A percentile compares a stretch with the other conserved stretches of the same genome.
These are phyloP conservation scores for Thalpophila matura DNA, from an alignment of 2,888 invertebrate species.

Conservation along the genomic window DNA sequence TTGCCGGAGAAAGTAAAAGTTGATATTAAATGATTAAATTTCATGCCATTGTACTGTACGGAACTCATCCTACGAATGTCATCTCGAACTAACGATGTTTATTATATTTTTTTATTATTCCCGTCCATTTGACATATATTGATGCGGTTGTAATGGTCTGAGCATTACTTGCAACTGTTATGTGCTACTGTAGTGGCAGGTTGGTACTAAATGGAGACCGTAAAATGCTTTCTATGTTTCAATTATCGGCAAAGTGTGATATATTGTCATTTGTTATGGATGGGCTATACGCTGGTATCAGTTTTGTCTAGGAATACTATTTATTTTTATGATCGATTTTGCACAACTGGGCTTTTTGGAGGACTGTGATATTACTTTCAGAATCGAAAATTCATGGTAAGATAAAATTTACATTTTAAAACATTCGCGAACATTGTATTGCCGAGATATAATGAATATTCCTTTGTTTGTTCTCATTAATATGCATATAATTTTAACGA, in stretches of 20 bases:
- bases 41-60: no score
- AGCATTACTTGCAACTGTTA: conserved; percentile 71
- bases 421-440: conserved; percentile 11
- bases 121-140: conserved; percentile 82
- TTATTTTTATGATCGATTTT: conserved; percentile 29
- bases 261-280: conserved; percentile 74
- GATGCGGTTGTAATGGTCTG: conserved; percentile 67
- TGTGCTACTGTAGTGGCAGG: conserved; percentile 60
- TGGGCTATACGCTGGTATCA: conserved; percentile 33
- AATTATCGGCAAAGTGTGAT: conserved; percentile 77
- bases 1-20: no score
- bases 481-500: conserved; percentile 27
- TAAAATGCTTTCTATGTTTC: conserved; percentile 85
- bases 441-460: conserved; percentile 31
- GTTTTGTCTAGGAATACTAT: conserved; percentile 30
- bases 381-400: conserved; percentile 27
- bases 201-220: conserved; percentile 69
- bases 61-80: conserved; percentile 46
- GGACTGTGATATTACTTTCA: background rate
- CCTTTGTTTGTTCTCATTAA: conserved; percentile 39
- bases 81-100: conserved; percentile 22
- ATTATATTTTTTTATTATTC: conserved; percentile 70
- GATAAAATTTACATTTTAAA: conserved; percentile 14
- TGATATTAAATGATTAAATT: no score
- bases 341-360: conserved; percentile 22